Conservation (phyloP, 1,140 invertebrate genomes). For the Drosophila melanica region DNA sequence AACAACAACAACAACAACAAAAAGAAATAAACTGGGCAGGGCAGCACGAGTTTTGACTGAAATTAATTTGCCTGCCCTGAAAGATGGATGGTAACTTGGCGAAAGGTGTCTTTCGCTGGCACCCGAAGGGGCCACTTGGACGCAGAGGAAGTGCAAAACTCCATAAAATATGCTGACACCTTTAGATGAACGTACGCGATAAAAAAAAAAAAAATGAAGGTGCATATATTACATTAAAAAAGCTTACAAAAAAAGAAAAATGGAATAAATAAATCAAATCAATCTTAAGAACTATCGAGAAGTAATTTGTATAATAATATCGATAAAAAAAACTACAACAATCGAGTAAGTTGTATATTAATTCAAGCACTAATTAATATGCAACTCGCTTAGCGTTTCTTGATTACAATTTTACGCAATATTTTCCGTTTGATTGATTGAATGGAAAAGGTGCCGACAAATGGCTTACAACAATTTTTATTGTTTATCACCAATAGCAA, state of each 20-base stretch:
- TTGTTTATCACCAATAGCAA: slow-evolving; percentile 21
- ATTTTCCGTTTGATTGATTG: slow-evolving; percentile 41
- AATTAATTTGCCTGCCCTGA: slow-evolving; percentile 65
- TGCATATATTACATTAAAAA: background rate
- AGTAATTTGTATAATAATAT: too few relatives aligned
- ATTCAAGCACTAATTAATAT: slow-evolving; percentile 30
- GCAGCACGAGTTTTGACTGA: slow-evolving; percentile 51
- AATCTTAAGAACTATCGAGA: background rate
- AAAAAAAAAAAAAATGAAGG: too few relatives aligned
- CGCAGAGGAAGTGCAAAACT: slow-evolving; percentile 51
- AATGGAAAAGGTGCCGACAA: slow-evolving; percentile 41
- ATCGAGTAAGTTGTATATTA: too few relatives aligned
- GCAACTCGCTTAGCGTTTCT: slow-evolving; percentile 20
- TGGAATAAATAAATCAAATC: too few relatives aligned
- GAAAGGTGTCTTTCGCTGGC: slow-evolving; percentile 36
- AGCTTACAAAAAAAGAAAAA: background rate
- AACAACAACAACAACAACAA: slow-evolving; percentile 50
- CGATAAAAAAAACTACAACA: too few relatives aligned
- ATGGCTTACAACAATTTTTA: slow-evolving; percentile 27
- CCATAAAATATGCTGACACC: slow-evolving; percentile 59
- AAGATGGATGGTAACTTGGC: slow-evolving; percentile 49
- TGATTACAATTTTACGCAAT: slow-evolving; percentile 25
- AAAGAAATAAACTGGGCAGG: slow-evolving; percentile 34
- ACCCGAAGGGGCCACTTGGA: slow-evolving; percentile 2
- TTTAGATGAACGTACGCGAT: slow-evolving; percentile 45